Conservation (phyloP, 2,888 invertebrate species). For the Anthophora plumipes region DNA sequence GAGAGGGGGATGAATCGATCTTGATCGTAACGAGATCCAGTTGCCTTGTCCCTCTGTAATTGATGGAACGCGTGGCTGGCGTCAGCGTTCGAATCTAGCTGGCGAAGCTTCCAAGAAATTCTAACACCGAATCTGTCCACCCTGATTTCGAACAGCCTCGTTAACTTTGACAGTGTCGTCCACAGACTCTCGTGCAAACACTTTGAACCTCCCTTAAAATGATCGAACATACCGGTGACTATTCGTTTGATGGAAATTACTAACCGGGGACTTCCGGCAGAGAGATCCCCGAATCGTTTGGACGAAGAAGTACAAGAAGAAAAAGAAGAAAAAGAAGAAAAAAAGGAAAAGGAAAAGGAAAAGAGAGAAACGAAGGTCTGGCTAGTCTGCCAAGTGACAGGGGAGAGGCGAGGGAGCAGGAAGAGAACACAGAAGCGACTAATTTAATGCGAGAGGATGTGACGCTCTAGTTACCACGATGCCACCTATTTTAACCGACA, state of each 20-base stretch:
- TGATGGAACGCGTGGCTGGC: slow-evolving; percentile 19
- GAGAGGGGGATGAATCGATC: slow-evolving; percentile 22
- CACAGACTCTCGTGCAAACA: background rate
- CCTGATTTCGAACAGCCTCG: background rate
- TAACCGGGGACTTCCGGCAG: background rate
- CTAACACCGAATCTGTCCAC: background rate
- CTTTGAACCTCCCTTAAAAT: background rate
- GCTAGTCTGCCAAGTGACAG: background rate
- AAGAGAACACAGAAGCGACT: slow-evolving; percentile 62
- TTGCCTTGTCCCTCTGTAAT: slow-evolving; percentile 17
- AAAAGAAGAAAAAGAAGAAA: slow-evolving; percentile 10
- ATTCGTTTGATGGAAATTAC: background rate
- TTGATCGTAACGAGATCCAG: slow-evolving; percentile 26
- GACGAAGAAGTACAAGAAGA: background rate
- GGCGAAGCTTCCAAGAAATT: slow-evolving; percentile 6
- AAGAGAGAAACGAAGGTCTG: background rate
- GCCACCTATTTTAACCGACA: slow-evolving; percentile 64
- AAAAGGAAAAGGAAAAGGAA: background rate
- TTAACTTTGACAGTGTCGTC: slow-evolving; percentile 12
- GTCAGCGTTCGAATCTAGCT: background rate
- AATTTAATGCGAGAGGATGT: slow-evolving; percentile 74
- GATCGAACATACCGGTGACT: background rate
- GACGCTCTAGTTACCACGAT: slow-evolving; percentile 71
- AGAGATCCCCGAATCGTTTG: background rate
- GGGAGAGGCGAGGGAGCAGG: slow-evolving; percentile 17